Conservation (phyloP, 1,140 invertebrate species). For the Mamestra configurata region DNA sequence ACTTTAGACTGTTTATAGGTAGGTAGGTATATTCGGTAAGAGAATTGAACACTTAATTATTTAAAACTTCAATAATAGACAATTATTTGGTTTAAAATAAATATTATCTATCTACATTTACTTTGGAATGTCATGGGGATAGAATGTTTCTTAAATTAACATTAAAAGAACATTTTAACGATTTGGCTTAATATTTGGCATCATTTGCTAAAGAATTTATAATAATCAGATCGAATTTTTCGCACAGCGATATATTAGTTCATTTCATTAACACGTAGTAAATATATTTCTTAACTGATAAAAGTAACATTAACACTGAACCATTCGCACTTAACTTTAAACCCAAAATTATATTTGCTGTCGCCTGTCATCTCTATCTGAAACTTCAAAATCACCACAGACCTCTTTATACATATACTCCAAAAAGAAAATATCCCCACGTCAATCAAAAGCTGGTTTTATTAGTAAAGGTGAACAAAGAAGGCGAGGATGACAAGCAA, state of each 20-base stretch:
- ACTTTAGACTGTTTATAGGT: slow-evolving; percentile 58
- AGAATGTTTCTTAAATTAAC: slow-evolving; percentile 44
- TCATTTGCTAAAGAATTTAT: neutral
- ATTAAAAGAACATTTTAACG: slow-evolving; percentile 29
- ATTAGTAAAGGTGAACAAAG: slow-evolving; percentile 43
- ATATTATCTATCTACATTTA: slow-evolving; percentile 67
- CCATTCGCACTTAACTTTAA: slow-evolving; percentile 4
- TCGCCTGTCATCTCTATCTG: neutral
- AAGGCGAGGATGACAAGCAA: slow-evolving; percentile 59
- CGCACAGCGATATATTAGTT: neutral
- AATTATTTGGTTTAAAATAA: slow-evolving; percentile 63
- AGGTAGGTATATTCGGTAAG: slow-evolving; percentile 55
- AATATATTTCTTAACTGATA: slow-evolving; percentile 10
- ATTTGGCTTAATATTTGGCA: slow-evolving; percentile 49
- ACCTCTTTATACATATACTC: slow-evolving; percentile 15
- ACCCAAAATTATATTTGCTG: neutral
- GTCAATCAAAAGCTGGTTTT: slow-evolving; percentile 32
- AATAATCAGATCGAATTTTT: neutral
- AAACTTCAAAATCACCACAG: slow-evolving; percentile 5
- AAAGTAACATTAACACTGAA: slow-evolving; percentile 25
- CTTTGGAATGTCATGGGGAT: slow-evolving; percentile 57
- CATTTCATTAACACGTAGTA: slow-evolving; percentile 7
- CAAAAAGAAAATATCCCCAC: slow-evolving; percentile 35
- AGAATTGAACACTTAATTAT: slow-evolving; percentile 68
- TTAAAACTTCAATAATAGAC: slow-evolving; percentile 67